Evolutionary conservation across 2,888 invertebrate genomes (phyloP).

Genomic region (Chironomus riparius): DNA sequence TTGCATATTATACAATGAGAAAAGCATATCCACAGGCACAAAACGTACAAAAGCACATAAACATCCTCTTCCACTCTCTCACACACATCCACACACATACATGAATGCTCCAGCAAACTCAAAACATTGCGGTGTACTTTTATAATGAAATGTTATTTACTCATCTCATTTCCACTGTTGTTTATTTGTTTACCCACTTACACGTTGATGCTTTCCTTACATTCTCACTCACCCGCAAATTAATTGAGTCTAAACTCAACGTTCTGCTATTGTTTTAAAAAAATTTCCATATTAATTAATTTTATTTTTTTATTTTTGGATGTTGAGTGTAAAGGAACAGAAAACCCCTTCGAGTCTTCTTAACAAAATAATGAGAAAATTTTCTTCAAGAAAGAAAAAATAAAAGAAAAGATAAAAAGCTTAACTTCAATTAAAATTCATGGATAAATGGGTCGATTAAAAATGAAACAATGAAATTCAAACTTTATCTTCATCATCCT

Average conservation of each 20-base stretch:
- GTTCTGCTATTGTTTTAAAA: not conserved
- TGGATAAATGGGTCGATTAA: not conserved
- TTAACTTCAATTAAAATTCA: not conserved
- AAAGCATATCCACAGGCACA: too few relatives aligned
- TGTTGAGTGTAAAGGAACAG: not conserved
- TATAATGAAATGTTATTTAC: too few relatives aligned
- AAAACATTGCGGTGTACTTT: too few relatives aligned
- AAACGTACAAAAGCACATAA: too few relatives aligned
- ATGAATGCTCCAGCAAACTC: too few relatives aligned
- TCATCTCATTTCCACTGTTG: not conserved
- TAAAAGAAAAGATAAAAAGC: not conserved
- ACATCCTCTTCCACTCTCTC: too few relatives aligned
- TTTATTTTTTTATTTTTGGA: not conserved
- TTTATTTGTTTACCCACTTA: not conserved
- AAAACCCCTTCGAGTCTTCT: too few relatives aligned
- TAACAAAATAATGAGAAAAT: too few relatives aligned
- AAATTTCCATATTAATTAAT: not conserved
- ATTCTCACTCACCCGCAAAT: not conserved
- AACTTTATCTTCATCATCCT: not conserved
- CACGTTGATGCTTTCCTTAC: not conserved
- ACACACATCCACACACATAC: too few relatives aligned
- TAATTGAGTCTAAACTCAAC: not conserved
- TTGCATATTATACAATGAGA: too few relatives aligned
- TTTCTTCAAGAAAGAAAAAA: too few relatives aligned
- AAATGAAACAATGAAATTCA: not conserved